A percentile compares a stretch with the other conserved stretches of the same genome.
Evolutionary conservation across 2,888 invertebrate species (phyloP).

Genomic region (Trichopoda pennipes): DNA sequence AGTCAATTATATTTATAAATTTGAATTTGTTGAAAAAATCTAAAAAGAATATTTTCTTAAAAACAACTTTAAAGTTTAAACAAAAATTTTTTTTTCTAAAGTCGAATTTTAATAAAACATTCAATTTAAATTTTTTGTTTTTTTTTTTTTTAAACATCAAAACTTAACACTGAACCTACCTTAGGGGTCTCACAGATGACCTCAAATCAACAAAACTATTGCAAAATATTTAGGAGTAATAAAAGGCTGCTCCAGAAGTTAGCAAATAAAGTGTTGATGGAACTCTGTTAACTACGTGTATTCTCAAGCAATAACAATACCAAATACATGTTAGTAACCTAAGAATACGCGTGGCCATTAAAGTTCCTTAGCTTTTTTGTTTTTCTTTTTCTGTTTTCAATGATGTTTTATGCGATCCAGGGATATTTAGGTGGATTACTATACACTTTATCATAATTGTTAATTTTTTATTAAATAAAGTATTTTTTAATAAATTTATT

Average conservation of each 20-base stretch:
- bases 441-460: not conserved
- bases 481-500: too few relatives aligned
- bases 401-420: not conserved
- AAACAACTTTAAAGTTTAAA: slow-evolving; percentile 23
- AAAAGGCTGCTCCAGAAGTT: too few relatives aligned
- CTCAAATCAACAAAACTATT: not conserved
- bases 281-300: slow-evolving; percentile 98
- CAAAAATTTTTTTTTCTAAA: not conserved
- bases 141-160: not conserved
- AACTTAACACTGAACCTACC: slow-evolving; percentile 10
- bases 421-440: not conserved
- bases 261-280: slow-evolving; percentile 73
- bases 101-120: slow-evolving; percentile 48
- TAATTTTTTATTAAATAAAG: not conserved
- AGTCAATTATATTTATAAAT: too few relatives aligned
- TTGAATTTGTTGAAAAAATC: not conserved
- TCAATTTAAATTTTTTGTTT: slow-evolving; percentile 28
- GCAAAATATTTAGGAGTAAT: not conserved
- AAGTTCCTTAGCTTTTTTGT: slow-evolving; percentile 81
- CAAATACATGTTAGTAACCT: slow-evolving; percentile 97
- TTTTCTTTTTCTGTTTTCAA: slow-evolving; percentile 1
- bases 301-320: slow-evolving; percentile 99
- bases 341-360: slow-evolving; percentile 99
- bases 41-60: slow-evolving; percentile 31
- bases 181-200: too few relatives aligned